Evolutionary conservation across 1,140 invertebrate genomes (phyloP), one percentile per base, ranked within the genome.

Genomic region (Piezodorus guildinii): DNA sequence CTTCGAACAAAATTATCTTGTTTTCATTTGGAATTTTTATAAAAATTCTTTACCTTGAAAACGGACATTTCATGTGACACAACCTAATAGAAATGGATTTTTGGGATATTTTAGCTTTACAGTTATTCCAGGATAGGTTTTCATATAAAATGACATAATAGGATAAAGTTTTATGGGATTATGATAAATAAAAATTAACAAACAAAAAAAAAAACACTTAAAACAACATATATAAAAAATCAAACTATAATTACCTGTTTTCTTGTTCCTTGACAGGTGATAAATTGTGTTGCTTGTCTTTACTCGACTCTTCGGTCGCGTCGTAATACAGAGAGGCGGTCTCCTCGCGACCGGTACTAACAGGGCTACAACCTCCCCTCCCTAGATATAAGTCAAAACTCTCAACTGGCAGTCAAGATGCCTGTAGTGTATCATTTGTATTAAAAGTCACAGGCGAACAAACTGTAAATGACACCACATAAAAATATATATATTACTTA

Each of bases 281-380:
- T 2, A 70, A 65, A 59, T 64, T 67, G 45, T 67, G 65, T 39
- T 39, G 34, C 56, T 69, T 67, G 17, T 68, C 69, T 60, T 68
- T 69, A 62, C 54, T 64, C 39, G 61, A 66, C 34, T 70, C 69
- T 68, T 84, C 82, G 2, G 79, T 80, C 16, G 81, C 80, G 72
- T 85, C 83, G 69, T 82, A 83, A 71, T 84, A 84, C 16, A 84
- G 71, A 14, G 82, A 83, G 10, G 82, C 82, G 0, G 80, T 74
- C 59, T 85, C 82, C 44, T 84, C 82, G 60, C 67, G 69, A 19
- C 73, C 74, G 34, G 77, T 74, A 73, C 80, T 77, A 30, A 75
- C 72, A 14, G 76, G 75, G 68, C 77, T 81, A 44, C 76, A 60
- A 27, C 69, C 69, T 21, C 67, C 62, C 9, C 62, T 49, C 52